Base-by-base conservation (phyloP, 2,888 invertebrate genomes). In the Drepana falcataria region DNA sequence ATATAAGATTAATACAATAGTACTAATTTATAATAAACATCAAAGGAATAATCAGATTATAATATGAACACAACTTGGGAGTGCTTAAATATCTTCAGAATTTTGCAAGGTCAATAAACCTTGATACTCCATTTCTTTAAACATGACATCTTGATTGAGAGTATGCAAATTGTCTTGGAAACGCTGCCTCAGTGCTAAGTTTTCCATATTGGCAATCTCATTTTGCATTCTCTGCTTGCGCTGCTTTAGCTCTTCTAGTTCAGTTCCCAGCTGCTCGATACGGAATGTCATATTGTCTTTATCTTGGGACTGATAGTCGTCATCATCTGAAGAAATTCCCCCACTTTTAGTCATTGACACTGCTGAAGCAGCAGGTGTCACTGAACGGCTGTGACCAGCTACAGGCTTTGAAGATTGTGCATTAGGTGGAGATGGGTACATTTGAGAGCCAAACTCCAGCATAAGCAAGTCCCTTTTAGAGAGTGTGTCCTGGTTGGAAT, bases 121-220 rank as follows among this genome's bases (percentile, higher is more conserved):
- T 61, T 89, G 88, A 62, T 89, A 88, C 66, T 95, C 95, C 83
- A 95, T 92, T 81, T 96, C 96, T 60, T 95, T 95, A 67, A 95
- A 95, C 66, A 95, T 92, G 64, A 96, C 95, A 74, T 97, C 96
- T 69, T 95, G 94, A 60, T 95, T 92, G 7, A 97, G 84, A 68
- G 95, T 94, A 63, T 97, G 96, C 35, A 97, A 85, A 53, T 94
- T 95, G 63, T 95, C 95, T 75, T 96, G 95, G 81, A 98, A 96
- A 54, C 97, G 91, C 80, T 97, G 96, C 51, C 95, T 91, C 9
- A 98, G 82, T 7, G 96, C 95, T 60, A 94, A 90, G 80, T 97
- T 98, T 75, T 97, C 97, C 77, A 97, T 96, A 49, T 94, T 95
- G 35, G 95, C 93, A 59, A 97, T 95, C 83, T 97, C 96, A 63